Conservation (phyloP, 2,888 invertebrate genomes). For the Miltochrista miniata region DNA sequence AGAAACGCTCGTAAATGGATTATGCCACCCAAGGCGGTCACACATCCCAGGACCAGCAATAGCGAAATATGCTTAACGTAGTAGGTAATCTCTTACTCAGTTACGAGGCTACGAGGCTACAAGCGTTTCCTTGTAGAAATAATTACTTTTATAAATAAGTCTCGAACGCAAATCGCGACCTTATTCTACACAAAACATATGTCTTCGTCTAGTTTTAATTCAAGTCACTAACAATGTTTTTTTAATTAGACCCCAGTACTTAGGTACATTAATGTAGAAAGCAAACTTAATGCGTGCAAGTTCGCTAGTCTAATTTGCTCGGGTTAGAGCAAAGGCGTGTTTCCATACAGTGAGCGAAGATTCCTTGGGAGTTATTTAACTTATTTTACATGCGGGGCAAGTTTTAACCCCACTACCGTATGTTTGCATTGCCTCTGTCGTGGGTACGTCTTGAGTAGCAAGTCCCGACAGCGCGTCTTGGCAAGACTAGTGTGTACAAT, state of each 20-base stretch:
- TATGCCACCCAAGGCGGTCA: no score
- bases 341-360: constrained; percentile 65
- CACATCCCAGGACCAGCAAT: no score
- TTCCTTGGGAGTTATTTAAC: constrained; percentile 71
- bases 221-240: constrained; percentile 48
- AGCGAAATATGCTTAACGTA: no score
- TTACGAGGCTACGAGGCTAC: no score
- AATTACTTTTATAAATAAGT: no score
- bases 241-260: constrained; percentile 63
- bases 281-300: constrained; percentile 64
- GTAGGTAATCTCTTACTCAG: no score
- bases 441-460: constrained; percentile 41
- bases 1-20: no score
- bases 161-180: no score
- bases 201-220: no score
- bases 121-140: no score
- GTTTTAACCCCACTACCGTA: constrained; percentile 70
- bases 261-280: constrained; percentile 73
- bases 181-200: no score
- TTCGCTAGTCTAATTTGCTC: constrained; percentile 65
- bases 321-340: constrained; percentile 79
- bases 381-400: constrained; percentile 75
- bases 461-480: constrained; percentile 39
- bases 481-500: constrained; percentile 41
- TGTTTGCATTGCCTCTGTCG: constrained; percentile 64